Base-by-base conservation (phyloP, 2,888 invertebrate species). In the Erebia aethiops region DNA sequence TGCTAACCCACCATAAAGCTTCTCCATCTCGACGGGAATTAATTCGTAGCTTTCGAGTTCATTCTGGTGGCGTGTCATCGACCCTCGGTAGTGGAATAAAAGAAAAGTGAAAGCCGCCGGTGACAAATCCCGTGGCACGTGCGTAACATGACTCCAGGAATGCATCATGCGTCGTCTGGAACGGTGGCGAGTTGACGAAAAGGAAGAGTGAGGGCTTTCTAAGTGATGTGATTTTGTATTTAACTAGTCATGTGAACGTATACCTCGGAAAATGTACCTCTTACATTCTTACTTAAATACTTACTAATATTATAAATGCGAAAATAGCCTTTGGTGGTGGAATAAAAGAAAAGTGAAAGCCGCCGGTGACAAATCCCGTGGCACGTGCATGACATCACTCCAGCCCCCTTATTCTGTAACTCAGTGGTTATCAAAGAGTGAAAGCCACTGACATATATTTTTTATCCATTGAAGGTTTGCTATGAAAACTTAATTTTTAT, bases 311-410 rank as follows among this genome's bases (percentile, higher is more conserved):
- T n/a, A n/a, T n/a, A n/a, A n/a, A n/a, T n/a, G n/a, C n/a, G n/a
- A n/a, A n/a, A n/a, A n/a, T 79, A 77, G 76, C 80, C 78, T 78
- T 52, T 26, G 66, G 58, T 68, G 54, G 72, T 75, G 74, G 82
- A 82, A 82, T 82, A 82, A 86, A 84, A 81, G 86, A 84, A 88
- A 81, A 89, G 87, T 86, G 90, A 90, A 88, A 90, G 87, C 83
- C 78, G 78, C 78, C 78, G 80, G 79, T 83, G 87, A 86, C 85
- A 84, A 86, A 85, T 87, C 82, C 84, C 81, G n/a, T n/a, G n/a
- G n/a, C n/a, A n/a, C n/a, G n/a, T n/a, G n/a, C n/a, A n/a, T n/a
- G n/a, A n/a, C n/a, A n/a, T n/a, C n/a, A n/a, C n/a, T n/a, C n/a
- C n/a, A n/a, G n/a, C n/a, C n/a, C n/a, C n/a, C n/a, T n/a, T n/a